Evolutionary conservation across 1,140 invertebrate species (phyloP).

Genomic region (Berghia stephanieae): DNA sequence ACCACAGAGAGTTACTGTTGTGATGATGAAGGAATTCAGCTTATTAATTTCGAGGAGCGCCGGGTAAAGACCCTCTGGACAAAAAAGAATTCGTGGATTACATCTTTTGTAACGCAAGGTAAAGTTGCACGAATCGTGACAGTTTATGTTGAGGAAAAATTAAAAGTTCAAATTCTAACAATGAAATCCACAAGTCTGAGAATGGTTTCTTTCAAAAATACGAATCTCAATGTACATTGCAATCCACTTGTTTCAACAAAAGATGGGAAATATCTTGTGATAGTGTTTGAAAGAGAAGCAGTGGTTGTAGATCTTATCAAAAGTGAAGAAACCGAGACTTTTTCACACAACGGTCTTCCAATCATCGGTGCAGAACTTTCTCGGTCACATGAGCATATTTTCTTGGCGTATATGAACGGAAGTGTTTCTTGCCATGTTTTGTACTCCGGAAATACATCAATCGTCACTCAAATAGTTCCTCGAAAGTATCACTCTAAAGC

Average conservation of each 20-base stretch:
- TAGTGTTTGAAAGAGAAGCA: constrained; percentile 31
- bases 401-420: constrained; percentile 26
- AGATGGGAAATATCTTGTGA: constrained; percentile 30
- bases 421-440: constrained; percentile 32
- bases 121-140: constrained; percentile 1
- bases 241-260: constrained; percentile 33
- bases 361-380: constrained; percentile 32
- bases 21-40: constrained; percentile 4
- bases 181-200: constrained; percentile 16
- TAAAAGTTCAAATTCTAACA: not conserved
- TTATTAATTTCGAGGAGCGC: constrained; percentile 23
- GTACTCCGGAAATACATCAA: constrained; percentile 21
- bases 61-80: not conserved
- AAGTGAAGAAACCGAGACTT: not conserved
- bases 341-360: constrained; percentile 25
- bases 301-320: constrained; percentile 14
- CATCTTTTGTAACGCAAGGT: constrained; percentile 19
- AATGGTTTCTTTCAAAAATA: constrained; percentile 17
- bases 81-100: not conserved
- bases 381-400: constrained; percentile 40
- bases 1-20: constrained; percentile 27
- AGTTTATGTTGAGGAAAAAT: constrained; percentile 17
- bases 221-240: not conserved
- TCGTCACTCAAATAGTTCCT: constrained; percentile 19
- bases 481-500: not conserved